A percentile compares a stretch with the other conserved stretches of the same genome.
Conservation (phyloP, 2,113 vertebrate species). For the Machaerirhynchus nigripectus region DNA sequence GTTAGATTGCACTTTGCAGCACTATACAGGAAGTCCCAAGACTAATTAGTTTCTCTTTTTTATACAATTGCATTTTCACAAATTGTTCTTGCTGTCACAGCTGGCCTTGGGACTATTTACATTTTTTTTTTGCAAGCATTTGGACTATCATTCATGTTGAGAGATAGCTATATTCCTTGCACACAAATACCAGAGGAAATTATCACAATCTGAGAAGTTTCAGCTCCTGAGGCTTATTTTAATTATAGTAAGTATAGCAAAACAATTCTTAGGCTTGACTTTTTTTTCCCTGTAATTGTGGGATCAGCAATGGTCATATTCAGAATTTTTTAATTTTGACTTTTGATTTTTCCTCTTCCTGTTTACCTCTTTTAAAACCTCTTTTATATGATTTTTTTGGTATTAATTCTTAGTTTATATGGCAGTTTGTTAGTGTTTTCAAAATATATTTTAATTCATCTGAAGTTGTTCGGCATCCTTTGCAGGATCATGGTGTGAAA, state of each 20-base stretch:
- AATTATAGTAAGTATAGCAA: not conserved
- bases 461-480: not conserved
- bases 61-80: slow-evolving; percentile 39
- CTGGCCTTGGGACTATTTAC: slow-evolving; percentile 56
- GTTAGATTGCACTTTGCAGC: slow-evolving; percentile 28
- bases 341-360: not conserved
- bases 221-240: slow-evolving; percentile 26
- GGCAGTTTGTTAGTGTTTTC: not conserved
- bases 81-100: slow-evolving; percentile 48
- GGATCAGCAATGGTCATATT: not conserved
- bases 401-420: not conserved
- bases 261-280: not conserved
- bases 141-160: slow-evolving; percentile 32
- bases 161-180: slow-evolving; percentile 11
- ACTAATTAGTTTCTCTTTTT: slow-evolving; percentile 52
- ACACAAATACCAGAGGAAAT: slow-evolving; percentile 44
- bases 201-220: not conserved
- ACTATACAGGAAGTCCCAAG: slow-evolving; percentile 26
- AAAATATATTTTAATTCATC: not conserved
- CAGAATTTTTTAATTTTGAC: not conserved
- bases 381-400: not conserved
- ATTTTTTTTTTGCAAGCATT: not conserved
- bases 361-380: not conserved
- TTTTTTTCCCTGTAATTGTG: not conserved
- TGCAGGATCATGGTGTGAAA: not conserved